phyloP scores from a whole-genome alignment of 2,888 invertebrate species.

The Temnothorax ravouxi region DNA sequence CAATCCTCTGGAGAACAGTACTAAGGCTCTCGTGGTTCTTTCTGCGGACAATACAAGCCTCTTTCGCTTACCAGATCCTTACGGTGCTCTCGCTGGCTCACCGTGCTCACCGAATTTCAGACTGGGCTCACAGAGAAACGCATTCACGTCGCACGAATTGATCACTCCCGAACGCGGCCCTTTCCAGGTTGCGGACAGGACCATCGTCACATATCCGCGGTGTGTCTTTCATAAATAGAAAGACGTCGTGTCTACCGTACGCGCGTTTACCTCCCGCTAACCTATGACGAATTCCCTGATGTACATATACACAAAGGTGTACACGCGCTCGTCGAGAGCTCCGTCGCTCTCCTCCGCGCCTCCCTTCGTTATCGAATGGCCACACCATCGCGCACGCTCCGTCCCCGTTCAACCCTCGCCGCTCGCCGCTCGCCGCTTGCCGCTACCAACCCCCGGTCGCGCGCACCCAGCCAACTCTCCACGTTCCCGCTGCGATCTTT shows the following conservation, averaged over 20 bases:
- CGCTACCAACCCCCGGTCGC: constrained; percentile 45
- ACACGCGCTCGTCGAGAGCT: constrained; percentile 79
- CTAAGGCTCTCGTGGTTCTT: constrained; percentile 10
- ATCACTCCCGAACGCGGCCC: constrained; percentile 35
- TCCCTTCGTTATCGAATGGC: constrained; percentile 78
- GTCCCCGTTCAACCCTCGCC: constrained; percentile 63
- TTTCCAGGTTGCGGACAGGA: not conserved
- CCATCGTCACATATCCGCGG: not conserved
- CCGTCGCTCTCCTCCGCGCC: constrained; percentile 76
- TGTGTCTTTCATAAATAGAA: not conserved
- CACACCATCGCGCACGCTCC: constrained; percentile 75
- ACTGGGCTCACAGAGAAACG: constrained; percentile 14
- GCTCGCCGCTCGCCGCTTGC: constrained; percentile 30
- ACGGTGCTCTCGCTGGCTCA: not conserved
- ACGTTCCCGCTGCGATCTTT: constrained; percentile 43
- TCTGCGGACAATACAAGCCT: not conserved
- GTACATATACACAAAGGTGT: constrained; percentile 59
- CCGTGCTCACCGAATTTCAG: constrained; percentile 15
- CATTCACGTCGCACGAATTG: constrained; percentile 12
- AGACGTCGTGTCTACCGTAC: constrained; percentile 18
- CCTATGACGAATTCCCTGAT: constrained; percentile 48
- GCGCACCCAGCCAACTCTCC: constrained; percentile 56
- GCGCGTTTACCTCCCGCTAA: constrained; percentile 45
- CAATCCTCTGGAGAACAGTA: constrained; percentile 14
- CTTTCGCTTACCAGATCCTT: constrained; percentile 25